phyloP scores from a whole-genome alignment of 2,797 vertebrate species.

The Lindbergichthys nudifrons region DNA sequence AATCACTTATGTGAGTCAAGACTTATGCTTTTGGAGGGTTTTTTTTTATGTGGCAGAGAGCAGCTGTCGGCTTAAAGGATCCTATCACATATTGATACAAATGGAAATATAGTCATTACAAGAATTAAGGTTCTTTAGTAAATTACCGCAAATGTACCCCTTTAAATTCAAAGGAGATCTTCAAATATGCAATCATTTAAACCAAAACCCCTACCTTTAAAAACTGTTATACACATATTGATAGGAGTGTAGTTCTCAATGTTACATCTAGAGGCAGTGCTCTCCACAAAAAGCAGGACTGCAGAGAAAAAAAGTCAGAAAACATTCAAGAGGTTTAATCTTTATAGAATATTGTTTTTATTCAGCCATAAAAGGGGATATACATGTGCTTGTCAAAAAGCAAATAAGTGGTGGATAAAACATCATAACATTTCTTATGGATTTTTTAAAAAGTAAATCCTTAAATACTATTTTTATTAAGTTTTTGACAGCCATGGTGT shows the following conservation, averaged over 20 bases:
- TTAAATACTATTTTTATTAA: background rate
- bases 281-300: constrained; percentile 79
- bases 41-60: constrained; percentile 35
- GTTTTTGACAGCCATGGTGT: background rate
- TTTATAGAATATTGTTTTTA: background rate
- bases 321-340: constrained; percentile 1
- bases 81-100: constrained; percentile 25
- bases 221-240: background rate
- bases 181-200: background rate
- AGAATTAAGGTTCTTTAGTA: constrained; percentile 1
- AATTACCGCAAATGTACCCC: background rate
- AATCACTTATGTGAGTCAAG: constrained; percentile 75
- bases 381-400: background rate
- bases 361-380: background rate
- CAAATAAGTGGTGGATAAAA: background rate
- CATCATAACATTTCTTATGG: background rate
- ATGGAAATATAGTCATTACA: constrained; percentile 15
- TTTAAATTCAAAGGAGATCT: background rate
- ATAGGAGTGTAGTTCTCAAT: constrained; percentile 54
- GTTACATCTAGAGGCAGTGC: constrained; percentile 78
- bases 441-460: background rate
- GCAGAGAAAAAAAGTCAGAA: constrained; percentile 13
- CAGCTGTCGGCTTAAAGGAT: constrained; percentile 44
- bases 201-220: constrained; percentile 9
- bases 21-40: constrained; percentile 50